phyloP scores from a whole-genome alignment of 2,113 vertebrate genomes.

The Fulmarus glacialis region DNA sequence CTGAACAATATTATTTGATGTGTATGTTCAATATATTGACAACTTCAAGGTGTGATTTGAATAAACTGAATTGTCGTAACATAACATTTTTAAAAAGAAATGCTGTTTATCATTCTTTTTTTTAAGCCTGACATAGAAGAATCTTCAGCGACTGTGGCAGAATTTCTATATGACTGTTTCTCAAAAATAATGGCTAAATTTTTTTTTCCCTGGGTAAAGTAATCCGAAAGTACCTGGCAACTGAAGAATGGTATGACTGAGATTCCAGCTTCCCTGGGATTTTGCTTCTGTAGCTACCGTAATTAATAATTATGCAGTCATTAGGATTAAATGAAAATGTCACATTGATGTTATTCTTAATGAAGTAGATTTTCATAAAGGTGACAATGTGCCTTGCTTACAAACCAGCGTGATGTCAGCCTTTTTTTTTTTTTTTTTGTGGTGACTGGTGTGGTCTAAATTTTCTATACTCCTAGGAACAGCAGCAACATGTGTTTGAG shows the following conservation, averaged over 20 bases:
- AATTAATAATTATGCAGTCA: constrained; percentile 54
- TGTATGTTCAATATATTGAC: neutral
- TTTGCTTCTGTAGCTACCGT: constrained; percentile 23
- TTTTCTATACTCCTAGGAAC: constrained; percentile 31
- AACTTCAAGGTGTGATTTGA: neutral
- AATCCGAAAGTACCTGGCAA: neutral
- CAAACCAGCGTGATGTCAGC: neutral
- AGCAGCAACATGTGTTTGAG: constrained; percentile 51
- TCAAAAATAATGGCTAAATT: neutral
- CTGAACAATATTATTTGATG: neutral
- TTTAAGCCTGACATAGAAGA: neutral
- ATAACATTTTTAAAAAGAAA: neutral
- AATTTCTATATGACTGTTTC: neutral
- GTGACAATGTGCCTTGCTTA: constrained; percentile 20
- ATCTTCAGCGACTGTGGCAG: neutral
- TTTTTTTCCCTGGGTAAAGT: neutral
- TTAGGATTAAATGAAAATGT: constrained; percentile 39
- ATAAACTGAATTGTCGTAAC: neutral
- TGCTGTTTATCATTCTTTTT: neutral
- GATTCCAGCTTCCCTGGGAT: neutral
- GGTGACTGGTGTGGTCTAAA: neutral
- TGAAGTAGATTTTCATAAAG: neutral
- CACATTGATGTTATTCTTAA: neutral
- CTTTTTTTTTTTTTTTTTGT: neutral
- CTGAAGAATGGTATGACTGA: neutral